Conservation (phyloP, 2,888 invertebrate species). For the Argyresthia goedartella region DNA sequence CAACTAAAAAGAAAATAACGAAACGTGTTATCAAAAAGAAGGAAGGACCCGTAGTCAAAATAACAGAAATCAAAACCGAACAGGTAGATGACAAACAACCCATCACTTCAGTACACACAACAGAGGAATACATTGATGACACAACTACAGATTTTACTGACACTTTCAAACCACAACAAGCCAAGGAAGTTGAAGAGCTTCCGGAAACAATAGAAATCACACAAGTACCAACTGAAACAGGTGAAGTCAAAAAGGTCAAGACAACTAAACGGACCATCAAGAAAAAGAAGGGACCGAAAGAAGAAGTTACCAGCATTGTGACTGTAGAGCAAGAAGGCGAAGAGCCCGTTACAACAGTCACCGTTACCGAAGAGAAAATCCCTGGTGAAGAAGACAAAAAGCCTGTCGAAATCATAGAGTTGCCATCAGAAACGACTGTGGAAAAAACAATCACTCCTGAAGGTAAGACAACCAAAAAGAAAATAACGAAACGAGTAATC, state of each 20-base stretch:
- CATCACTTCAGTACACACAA: slow-evolving; percentile 23
- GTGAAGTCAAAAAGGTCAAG: slow-evolving; percentile 8
- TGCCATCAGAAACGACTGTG: slow-evolving; percentile 20
- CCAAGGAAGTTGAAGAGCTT: slow-evolving; percentile 10
- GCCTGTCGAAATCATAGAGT: slow-evolving; percentile 16
- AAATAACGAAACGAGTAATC: slow-evolving; percentile 5
- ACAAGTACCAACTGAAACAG: slow-evolving; percentile 23
- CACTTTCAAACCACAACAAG: slow-evolving; percentile 6
- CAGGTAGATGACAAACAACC: slow-evolving; percentile 21
- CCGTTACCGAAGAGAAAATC: slow-evolving; percentile 15
- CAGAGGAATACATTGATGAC: slow-evolving; percentile 13
- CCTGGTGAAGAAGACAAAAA: slow-evolving; percentile 9
- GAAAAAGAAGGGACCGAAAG: slow-evolving; percentile 26
- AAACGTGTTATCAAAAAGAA: slow-evolving; percentile 26
- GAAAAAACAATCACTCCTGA: not conserved
- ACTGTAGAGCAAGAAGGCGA: slow-evolving; percentile 27
- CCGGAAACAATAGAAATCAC: slow-evolving; percentile 34
- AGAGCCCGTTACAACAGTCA: slow-evolving; percentile 20
- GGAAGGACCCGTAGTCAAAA: slow-evolving; percentile 23
- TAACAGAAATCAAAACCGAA: slow-evolving; percentile 17
- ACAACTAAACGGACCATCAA: slow-evolving; percentile 27
- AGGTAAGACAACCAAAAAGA: slow-evolving; percentile 1
- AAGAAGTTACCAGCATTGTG: slow-evolving; percentile 35
- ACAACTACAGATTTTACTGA: slow-evolving; percentile 11
- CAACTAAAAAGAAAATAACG: slow-evolving; percentile 20